Percentiles rank a stretch among this genome's conserved stretches.
Evolutionary conservation across 2,888 invertebrate genomes (phyloP).

Genomic region (Agrochola circellaris): DNA sequence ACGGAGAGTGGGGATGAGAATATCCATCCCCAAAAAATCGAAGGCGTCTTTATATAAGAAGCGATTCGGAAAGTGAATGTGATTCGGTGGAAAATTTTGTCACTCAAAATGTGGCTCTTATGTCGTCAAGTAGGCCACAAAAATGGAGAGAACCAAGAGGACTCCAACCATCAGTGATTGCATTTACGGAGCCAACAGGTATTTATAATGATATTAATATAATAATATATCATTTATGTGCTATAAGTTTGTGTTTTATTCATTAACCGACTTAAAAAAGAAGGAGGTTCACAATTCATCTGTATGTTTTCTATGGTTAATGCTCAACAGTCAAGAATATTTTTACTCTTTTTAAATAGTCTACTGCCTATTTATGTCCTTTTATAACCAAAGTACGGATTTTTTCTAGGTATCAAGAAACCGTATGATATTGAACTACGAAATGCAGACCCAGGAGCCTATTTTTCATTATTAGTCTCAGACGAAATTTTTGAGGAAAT

Average conservation of each 20-base stretch:
- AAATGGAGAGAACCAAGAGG: slow-evolving; percentile 27
- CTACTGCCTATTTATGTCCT: slow-evolving; percentile 7
- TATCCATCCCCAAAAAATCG: slow-evolving; percentile 31
- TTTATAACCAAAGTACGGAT: slow-evolving; percentile 2
- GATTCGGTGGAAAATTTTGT: slow-evolving; percentile 10
- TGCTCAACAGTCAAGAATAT: neutral
- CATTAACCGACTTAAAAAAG: slow-evolving; percentile 15
- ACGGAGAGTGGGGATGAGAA: slow-evolving; percentile 25
- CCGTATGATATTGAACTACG: slow-evolving; percentile 15
- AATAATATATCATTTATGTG: slow-evolving; percentile 24
- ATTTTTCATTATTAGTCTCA: slow-evolving; percentile 40
- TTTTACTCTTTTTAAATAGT: slow-evolving; percentile 5
- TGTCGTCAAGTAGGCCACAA: slow-evolving; percentile 4
- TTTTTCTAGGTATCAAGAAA: slow-evolving; percentile 10
- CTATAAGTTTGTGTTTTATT: slow-evolving; percentile 14
- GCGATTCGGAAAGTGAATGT: slow-evolving; percentile 7
- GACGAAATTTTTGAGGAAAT: slow-evolving; percentile 19
- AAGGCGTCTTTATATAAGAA: slow-evolving; percentile 7
- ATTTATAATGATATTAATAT: slow-evolving; percentile 21
- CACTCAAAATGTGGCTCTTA: slow-evolving; percentile 2
- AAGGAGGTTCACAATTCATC: slow-evolving; percentile 9
- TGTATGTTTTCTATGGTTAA: slow-evolving; percentile 6
- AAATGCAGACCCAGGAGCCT: slow-evolving; percentile 33
- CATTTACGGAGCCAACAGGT: slow-evolving; percentile 38
- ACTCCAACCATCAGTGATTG: slow-evolving; percentile 43